Percentiles rank a stretch among this genome's conserved stretches.
Conservation (phyloP, 2,888 invertebrate genomes). For the Andrena hattorfiana region DNA sequence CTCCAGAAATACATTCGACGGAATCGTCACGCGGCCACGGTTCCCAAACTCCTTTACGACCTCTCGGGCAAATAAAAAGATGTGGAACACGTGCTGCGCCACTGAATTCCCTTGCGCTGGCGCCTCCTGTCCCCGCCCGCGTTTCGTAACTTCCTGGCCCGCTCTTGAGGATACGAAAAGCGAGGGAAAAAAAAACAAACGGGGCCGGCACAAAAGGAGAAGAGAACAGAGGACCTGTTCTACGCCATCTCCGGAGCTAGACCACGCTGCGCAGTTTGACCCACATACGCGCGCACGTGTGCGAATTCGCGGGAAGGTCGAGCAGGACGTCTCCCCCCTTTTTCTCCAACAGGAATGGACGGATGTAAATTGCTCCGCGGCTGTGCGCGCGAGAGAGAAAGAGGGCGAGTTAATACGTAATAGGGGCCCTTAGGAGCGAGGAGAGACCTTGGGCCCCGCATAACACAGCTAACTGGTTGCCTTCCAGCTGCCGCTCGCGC, state of each 20-base stretch:
- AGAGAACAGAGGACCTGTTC: slow-evolving; percentile 45
- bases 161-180: slow-evolving; percentile 17
- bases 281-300: slow-evolving; percentile 72
- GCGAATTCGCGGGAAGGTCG: slow-evolving; percentile 71
- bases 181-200: neutral
- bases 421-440: slow-evolving; percentile 65
- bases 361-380: slow-evolving; percentile 61
- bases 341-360: slow-evolving; percentile 56
- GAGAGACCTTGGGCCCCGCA: slow-evolving; percentile 76
- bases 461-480: slow-evolving; percentile 56
- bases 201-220: neutral
- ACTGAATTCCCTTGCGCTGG: slow-evolving; percentile 43
- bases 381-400: slow-evolving; percentile 11
- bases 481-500: slow-evolving; percentile 74
- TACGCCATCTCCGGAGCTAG: slow-evolving; percentile 54
- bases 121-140: slow-evolving; percentile 23
- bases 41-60: slow-evolving; percentile 55
- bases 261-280: slow-evolving; percentile 71
- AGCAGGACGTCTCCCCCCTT: slow-evolving; percentile 55
- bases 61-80: slow-evolving; percentile 58
- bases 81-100: slow-evolving; percentile 73
- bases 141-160: slow-evolving; percentile 62
- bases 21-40: slow-evolving; percentile 30
- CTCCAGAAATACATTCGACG: slow-evolving; percentile 21
- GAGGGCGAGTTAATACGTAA: slow-evolving; percentile 65